Conservation (phyloP, 2,797 vertebrate genomes). For the Selene dorsalis region DNA sequence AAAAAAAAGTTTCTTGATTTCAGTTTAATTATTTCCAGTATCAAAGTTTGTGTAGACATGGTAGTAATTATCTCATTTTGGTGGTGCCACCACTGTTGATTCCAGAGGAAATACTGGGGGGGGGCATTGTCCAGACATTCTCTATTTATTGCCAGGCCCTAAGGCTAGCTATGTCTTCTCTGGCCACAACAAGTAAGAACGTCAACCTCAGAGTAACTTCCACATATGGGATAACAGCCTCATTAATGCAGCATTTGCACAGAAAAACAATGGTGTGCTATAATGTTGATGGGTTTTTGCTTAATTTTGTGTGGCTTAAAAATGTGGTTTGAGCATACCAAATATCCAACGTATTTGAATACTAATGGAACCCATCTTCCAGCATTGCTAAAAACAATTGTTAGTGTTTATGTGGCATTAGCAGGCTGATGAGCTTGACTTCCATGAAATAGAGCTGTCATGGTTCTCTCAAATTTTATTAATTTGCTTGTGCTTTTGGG, state of each 20-base stretch:
- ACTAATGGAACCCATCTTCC: constrained; percentile 31
- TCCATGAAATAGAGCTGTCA: constrained; percentile 37
- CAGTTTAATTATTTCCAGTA: constrained; percentile 15
- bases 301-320: constrained; percentile 13
- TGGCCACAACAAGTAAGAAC: constrained; percentile 24
- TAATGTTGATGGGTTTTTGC: background rate
- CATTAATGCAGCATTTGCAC: constrained; percentile 40
- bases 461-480: constrained; percentile 38
- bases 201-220: constrained; percentile 32
- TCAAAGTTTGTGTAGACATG: constrained; percentile 3
- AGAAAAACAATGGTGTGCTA: constrained; percentile 16
- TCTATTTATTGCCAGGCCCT: constrained; percentile 53
- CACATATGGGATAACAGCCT: constrained; percentile 20
- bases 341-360: constrained; percentile 33
- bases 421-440: constrained; percentile 32
- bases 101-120: constrained; percentile 24
- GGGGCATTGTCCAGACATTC: constrained; percentile 31
- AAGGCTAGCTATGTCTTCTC: constrained; percentile 45
- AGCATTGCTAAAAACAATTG: constrained; percentile 18
- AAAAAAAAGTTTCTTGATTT: background rate
- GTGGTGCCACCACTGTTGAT: constrained; percentile 5
- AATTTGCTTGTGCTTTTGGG: constrained; percentile 39
- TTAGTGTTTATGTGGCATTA: constrained; percentile 32
- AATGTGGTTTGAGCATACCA: constrained; percentile 28
- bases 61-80: constrained; percentile 8